These are phyloP conservation scores for Sinhomidia bicolor DNA, from an alignment of 2,888 invertebrate genomes.

Conservation along the genomic window DNA sequence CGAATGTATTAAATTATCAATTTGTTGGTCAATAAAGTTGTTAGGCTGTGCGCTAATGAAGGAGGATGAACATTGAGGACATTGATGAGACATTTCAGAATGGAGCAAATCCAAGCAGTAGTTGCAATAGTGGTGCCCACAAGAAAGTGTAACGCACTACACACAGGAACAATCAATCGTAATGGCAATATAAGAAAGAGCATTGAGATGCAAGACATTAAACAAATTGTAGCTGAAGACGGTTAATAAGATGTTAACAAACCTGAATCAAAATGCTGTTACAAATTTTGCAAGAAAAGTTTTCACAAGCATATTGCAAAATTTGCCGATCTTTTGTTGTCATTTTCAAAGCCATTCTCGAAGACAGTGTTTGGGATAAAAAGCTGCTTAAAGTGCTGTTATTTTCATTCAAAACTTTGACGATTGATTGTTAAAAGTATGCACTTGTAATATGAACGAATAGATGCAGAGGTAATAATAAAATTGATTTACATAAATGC, in stretches of 20 bases:
- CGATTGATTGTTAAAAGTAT: too few relatives aligned
- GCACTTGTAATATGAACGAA: too few relatives aligned
- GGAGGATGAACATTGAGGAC: conserved; percentile 51
- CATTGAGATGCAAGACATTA: too few relatives aligned
- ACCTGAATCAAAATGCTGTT: conserved; percentile 61
- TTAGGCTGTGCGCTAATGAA: conserved; percentile 25
- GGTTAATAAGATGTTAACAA: neutral
- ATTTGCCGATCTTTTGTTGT: conserved; percentile 48
- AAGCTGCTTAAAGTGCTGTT: too few relatives aligned
- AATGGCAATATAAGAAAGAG: too few relatives aligned
- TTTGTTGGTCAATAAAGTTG: conserved; percentile 44
- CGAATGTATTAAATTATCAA: conserved; percentile 54
- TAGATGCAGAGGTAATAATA: too few relatives aligned
- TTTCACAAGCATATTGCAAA: conserved; percentile 48
- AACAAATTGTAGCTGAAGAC: neutral
- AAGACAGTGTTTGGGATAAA: too few relatives aligned
- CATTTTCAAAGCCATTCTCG: conserved; percentile 21
- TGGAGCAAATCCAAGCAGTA: conserved; percentile 64
- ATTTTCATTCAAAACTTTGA: too few relatives aligned
- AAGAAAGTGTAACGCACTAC: conserved; percentile 53
- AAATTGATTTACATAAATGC: too few relatives aligned
- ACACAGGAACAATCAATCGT: neutral
- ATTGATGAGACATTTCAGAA: conserved; percentile 9
- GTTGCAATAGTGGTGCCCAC: conserved; percentile 63
- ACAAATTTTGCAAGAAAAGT: conserved; percentile 65